Base-by-base conservation (phyloP, 2,797 vertebrate genomes). In the Meriones psammophilus region DNA sequence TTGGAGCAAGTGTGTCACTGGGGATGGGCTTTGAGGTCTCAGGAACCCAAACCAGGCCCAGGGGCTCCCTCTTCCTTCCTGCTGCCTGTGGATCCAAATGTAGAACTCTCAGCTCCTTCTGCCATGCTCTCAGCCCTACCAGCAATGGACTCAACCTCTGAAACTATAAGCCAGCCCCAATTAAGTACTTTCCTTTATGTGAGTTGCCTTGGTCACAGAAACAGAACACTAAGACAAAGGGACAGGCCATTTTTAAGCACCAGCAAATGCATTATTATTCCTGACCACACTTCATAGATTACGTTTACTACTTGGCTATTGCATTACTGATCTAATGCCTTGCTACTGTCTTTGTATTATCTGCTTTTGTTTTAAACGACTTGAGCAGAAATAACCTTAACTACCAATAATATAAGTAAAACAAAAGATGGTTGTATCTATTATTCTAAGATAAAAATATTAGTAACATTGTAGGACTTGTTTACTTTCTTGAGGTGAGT, bases 401-500 rank as follows among this genome's bases (percentile, higher is more conserved):
- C 66, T 85, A 81, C 22, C 5, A 78, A 89, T 10, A 71, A 46
- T 87, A 74, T 79, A 90, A 88, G 42, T 64, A 24, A 50, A 94
- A 50, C 91, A 79, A 90, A 62, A 90, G 24, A 73, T 42, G 18
- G 15, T n/a, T 78, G 39, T 24, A 39, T 60, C 5, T 71, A 58
- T 62, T 76, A 42, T 74, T 42, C 17, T 64, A 86, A 92, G 86
- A 93, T 54, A 92, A 3, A 80, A 78, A 81, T 46, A 73, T 86
- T 66, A 84, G 69, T 71, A 88, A 56, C 18, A 92, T 64, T 66
- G 9, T 26, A 85, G 17, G 28, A 14, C 3, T 68, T 81, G 0
- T 96, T 81, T 90, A 33, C 56, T 87, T 90, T 76, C 62, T 39
- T 12, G 71, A 91, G 56, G 17, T 54, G 78, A 97, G 17, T 36